Base-by-base conservation (phyloP, 1,140 invertebrate species). In the Heterodera schachtii region DNA sequence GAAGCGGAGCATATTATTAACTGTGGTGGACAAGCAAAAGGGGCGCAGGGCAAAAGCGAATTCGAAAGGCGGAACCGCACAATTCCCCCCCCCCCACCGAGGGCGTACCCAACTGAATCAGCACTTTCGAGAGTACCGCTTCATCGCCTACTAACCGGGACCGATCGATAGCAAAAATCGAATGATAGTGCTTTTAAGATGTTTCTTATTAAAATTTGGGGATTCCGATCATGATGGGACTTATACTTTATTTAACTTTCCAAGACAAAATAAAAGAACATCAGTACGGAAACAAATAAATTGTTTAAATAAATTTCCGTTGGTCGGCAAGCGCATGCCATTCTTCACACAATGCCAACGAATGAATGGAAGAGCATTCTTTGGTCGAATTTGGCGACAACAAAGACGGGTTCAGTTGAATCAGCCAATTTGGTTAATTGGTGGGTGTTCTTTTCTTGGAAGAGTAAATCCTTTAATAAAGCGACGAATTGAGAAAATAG, bases 271-370 rank as follows among this genome's bases (percentile, higher is more conserved):
- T 31, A 31, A 31, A 31, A 31, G 31, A 31, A 31, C 31, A 31
- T 31, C 31, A 31, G 31, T 1, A 31, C 31, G 31, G 57, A 19
- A 64, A 64, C 57, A 64, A 64, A 19, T 64, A 64, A 64, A 64
- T 19, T 11, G 57, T 64, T 11, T 64, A 11, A 64, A 64, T 19
- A 64, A 16, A 19, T 64, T 64, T 64, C 13, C 13, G 19, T 64
- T 19, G 57, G 19, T 19, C 16, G 5, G 57, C 57, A 19, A 64
- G 57, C 57, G 57, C 31, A 31, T 31, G 31, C 57, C 57, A 52
- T 64, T 64, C 57, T 64, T 64, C 57, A 64, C 57, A 64, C 57
- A 64, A 64, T 19, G 57, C 57, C 57, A 64, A 64, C 19, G 57
- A 64, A 64, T 19, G 57, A 19, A 64, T 52, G 57, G 57, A 64